Percentiles rank a stretch among this genome's conserved stretches.
Evolutionary conservation across 2,113 vertebrate genomes (phyloP).

Genomic region (Oreochromis niloticus): DNA sequence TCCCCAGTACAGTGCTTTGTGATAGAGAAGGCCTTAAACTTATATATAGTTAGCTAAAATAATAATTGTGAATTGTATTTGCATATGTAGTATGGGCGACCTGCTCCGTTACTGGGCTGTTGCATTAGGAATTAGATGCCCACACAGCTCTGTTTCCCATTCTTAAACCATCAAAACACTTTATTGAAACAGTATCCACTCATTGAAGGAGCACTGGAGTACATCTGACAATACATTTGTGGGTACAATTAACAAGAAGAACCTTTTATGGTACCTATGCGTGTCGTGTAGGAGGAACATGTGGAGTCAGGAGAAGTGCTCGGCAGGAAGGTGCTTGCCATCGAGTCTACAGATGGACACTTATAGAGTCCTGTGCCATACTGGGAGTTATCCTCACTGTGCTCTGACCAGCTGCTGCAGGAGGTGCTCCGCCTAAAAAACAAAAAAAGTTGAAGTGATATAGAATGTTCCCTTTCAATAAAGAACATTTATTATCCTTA

Average conservation of each 20-base stretch:
- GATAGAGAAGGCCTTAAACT: background rate
- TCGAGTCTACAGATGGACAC: slow-evolving; percentile 56
- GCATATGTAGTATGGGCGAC: background rate
- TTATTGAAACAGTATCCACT: background rate
- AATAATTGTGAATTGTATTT: background rate
- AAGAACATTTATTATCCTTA: background rate
- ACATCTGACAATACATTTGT: background rate
- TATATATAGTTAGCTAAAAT: background rate
- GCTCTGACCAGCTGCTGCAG: slow-evolving; percentile 65
- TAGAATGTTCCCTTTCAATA: background rate
- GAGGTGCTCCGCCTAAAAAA: slow-evolving; percentile 52
- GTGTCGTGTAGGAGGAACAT: slow-evolving; percentile 63
- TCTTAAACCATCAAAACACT: background rate
- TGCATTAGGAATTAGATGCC: background rate
- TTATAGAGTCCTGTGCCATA: slow-evolving; percentile 23
- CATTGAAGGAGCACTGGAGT: background rate
- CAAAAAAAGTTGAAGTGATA: background rate
- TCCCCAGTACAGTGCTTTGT: background rate
- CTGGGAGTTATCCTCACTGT: slow-evolving; percentile 22
- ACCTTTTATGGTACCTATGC: slow-evolving; percentile 63
- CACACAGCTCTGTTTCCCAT: background rate
- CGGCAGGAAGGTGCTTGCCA: slow-evolving; percentile 69
- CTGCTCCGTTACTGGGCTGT: background rate
- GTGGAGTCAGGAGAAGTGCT: slow-evolving; percentile 60
- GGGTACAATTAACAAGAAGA: background rate